These are phyloP conservation scores for Lethocerus indicus DNA, from an alignment of 1,140 invertebrate genomes.

Conservation along the genomic window DNA sequence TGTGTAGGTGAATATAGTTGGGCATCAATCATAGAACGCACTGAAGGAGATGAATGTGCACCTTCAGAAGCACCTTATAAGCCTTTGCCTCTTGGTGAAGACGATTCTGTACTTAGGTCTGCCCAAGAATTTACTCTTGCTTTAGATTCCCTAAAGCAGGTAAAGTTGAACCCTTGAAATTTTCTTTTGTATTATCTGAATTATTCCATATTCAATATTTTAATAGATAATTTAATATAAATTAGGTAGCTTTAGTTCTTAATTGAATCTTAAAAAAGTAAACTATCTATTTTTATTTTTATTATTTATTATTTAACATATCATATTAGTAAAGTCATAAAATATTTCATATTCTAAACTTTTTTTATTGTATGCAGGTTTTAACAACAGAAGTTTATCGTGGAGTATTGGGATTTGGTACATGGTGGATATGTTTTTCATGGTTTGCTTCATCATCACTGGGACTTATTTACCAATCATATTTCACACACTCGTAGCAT, in stretches of 20 bases:
- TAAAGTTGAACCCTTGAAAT: constrained; percentile 22
- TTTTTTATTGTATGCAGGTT: constrained; percentile 32
- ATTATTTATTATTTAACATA: background rate
- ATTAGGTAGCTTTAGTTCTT: too few species aligned
- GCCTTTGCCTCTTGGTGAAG: constrained; percentile 17
- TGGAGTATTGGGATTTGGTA: constrained; percentile 76
- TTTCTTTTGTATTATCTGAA: background rate
- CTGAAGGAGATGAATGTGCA: constrained; percentile 3
- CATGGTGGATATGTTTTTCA: constrained; percentile 84
- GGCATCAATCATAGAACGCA: constrained; percentile 6
- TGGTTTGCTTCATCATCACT: constrained; percentile 75
- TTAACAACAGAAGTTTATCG: constrained; percentile 73
- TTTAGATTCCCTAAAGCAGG: constrained; percentile 55
- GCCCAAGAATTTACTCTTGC: constrained; percentile 59
- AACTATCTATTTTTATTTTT: too few species aligned
- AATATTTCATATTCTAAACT: too few species aligned
- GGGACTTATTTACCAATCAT: constrained; percentile 80
- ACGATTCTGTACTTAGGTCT: constrained; percentile 35
- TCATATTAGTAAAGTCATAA: background rate
- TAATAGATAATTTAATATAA: too few species aligned
- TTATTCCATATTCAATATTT: too few species aligned
- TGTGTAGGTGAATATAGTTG: constrained; percentile 15
- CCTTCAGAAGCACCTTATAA: constrained; percentile 4
- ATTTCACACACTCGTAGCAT: constrained; percentile 33
- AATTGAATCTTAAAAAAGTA: too few species aligned